A percentile compares a stretch with the other conserved stretches of the same genome.
These are phyloP conservation scores for Sinella curviseta DNA, from an alignment of 1,140 invertebrate genomes.

Conservation along the genomic window DNA sequence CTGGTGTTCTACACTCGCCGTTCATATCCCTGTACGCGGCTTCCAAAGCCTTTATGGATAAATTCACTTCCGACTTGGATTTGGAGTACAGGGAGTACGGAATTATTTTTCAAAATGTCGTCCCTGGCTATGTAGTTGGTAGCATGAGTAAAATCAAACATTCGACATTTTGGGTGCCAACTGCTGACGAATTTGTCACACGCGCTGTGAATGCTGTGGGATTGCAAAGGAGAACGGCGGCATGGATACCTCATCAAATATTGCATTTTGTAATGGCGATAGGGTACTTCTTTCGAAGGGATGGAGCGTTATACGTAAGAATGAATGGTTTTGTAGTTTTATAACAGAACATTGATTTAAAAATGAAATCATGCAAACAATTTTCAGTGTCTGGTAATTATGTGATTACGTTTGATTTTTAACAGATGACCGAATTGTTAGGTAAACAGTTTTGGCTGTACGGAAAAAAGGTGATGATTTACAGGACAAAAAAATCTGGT, in stretches of 20 bases:
- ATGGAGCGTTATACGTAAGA: background rate
- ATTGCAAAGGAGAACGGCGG: slow-evolving; percentile 69
- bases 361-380: too few species aligned
- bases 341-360: background rate
- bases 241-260: slow-evolving; percentile 72
- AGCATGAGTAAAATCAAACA: slow-evolving; percentile 86
- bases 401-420: too few species aligned
- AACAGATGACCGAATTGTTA: background rate
- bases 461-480: background rate
- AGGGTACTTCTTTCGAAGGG: slow-evolving; percentile 8
- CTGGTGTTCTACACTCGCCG: slow-evolving; percentile 74
- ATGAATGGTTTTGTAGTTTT: background rate
- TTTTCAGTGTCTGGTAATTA: background rate
- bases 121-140: slow-evolving; percentile 85
- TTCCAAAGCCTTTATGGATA: slow-evolving; percentile 87
- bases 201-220: slow-evolving; percentile 74
- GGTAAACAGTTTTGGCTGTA: background rate
- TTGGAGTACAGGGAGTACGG: slow-evolving; percentile 75
- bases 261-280: slow-evolving; percentile 55
- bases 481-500: background rate
- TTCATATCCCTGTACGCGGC: slow-evolving; percentile 83
- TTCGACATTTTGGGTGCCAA: slow-evolving; percentile 75
- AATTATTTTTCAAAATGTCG: slow-evolving; percentile 77
- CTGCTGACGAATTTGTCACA: slow-evolving; percentile 72
- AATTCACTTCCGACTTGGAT: slow-evolving; percentile 75